Evolutionary conservation across 2,888 invertebrate genomes (phyloP).

Genomic region (Osmoderma eremita): DNA sequence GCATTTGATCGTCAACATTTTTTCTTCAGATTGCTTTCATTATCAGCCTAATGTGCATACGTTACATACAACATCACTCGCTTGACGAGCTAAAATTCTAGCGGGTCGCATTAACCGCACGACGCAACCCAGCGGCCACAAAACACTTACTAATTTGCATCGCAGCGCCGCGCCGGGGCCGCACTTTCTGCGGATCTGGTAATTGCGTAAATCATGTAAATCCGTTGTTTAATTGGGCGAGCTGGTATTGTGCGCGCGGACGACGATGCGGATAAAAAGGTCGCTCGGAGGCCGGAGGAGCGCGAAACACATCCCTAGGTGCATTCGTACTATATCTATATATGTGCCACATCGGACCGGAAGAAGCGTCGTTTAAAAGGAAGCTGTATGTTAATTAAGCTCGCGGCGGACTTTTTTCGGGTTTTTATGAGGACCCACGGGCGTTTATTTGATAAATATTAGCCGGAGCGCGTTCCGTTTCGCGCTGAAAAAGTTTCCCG

Average conservation of each 20-base stretch:
- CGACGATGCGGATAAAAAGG: constrained; percentile 51
- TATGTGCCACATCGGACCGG: constrained; percentile 44
- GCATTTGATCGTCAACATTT: too few relatives aligned
- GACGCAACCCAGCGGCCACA: constrained; percentile 29
- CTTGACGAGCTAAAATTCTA: too few relatives aligned
- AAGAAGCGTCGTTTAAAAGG: constrained; percentile 51
- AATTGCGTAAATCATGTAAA: constrained; percentile 62
- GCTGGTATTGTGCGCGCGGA: constrained; percentile 52
- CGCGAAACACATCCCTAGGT: background rate
- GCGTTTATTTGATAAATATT: constrained; percentile 18
- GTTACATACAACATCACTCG: too few relatives aligned
- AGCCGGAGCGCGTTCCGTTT: background rate
- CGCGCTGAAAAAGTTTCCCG: too few relatives aligned
- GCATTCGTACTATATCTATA: constrained; percentile 1
- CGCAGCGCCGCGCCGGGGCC: constrained; percentile 54
- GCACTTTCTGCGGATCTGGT: constrained; percentile 58
- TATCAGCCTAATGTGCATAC: too few relatives aligned
- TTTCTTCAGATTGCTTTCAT: too few relatives aligned
- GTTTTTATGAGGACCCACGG: background rate
- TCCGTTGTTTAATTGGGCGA: constrained; percentile 60
- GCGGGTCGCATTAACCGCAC: background rate
- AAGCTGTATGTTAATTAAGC: constrained; percentile 54
- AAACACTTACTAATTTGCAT: constrained; percentile 58
- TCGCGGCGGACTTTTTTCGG: constrained; percentile 3
- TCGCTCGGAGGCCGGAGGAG: constrained; percentile 46